Percentiles rank a stretch among this genome's conserved stretches.
These are phyloP conservation scores for Metaphire vulgaris DNA, from an alignment of 1,140 invertebrate species.

Conservation along the genomic window DNA sequence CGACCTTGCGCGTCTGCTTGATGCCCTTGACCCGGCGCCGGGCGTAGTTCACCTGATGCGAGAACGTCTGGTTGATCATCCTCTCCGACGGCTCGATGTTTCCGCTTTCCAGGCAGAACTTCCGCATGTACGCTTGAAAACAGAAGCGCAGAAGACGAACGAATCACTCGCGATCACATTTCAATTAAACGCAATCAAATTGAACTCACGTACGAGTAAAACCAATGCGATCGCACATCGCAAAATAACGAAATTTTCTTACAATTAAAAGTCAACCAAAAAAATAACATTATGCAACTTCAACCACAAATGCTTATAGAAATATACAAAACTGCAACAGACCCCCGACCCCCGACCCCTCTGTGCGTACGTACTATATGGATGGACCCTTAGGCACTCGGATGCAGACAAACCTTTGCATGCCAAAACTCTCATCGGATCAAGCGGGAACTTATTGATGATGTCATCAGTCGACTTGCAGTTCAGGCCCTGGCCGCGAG, in stretches of 20 bases:
- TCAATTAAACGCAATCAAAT: too few relatives aligned
- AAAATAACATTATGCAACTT: too few relatives aligned
- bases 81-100: slow-evolving; percentile 6
- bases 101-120: slow-evolving; percentile 13
- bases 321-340: too few relatives aligned
- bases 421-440: slow-evolving; percentile 10
- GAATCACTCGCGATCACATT: not conserved
- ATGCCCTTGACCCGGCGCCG: slow-evolving; percentile 11
- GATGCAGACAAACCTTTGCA: slow-evolving; percentile 20
- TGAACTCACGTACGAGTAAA: too few relatives aligned
- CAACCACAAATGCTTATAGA: too few relatives aligned
- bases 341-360: too few relatives aligned
- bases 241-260: too few relatives aligned
- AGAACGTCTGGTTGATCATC: slow-evolving; percentile 21
- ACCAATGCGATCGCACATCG: too few relatives aligned
- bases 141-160: not conserved
- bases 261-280: too few relatives aligned
- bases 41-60: slow-evolving; percentile 21
- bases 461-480: too few relatives aligned
- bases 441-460: slow-evolving; percentile 16
- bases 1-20: slow-evolving; percentile 4
- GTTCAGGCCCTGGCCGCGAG: slow-evolving; percentile 7
- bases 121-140: slow-evolving; percentile 17
- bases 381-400: too few relatives aligned
- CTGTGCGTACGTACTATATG: too few relatives aligned